phyloP scores from a whole-genome alignment of 2,888 invertebrate species.

The Germaria angustata region DNA sequence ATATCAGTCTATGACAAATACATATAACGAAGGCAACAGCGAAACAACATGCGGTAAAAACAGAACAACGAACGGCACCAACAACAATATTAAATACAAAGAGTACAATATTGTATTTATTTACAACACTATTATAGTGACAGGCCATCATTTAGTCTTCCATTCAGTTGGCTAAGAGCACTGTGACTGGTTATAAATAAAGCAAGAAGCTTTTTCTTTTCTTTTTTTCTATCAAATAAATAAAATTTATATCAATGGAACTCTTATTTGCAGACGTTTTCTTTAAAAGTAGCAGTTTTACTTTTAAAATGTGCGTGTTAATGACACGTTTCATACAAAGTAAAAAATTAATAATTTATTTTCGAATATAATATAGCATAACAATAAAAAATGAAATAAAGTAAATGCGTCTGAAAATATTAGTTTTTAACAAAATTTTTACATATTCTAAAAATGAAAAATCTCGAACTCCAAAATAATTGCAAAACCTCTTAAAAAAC shows the following conservation, averaged over 20 bases:
- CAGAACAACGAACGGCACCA: not conserved
- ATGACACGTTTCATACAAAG: too few species aligned
- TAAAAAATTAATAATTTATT: too few species aligned
- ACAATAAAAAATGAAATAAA: too few species aligned
- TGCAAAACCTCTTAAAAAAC: too few species aligned
- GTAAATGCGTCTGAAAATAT: too few species aligned
- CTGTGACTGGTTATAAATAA: constrained; percentile 41
- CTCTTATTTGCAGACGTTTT: not conserved
- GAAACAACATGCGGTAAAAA: not conserved
- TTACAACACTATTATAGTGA: constrained; percentile 57
- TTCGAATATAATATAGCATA: too few species aligned
- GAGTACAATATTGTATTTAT: constrained; percentile 58
- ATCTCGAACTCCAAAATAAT: too few species aligned
- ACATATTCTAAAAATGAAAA: too few species aligned
- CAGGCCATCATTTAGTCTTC: constrained; percentile 54
- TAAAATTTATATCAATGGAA: constrained; percentile 1
- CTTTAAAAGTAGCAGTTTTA: not conserved
- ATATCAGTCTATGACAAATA: constrained; percentile 58
- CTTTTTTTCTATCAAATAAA: not conserved
- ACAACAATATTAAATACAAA: constrained; percentile 10
- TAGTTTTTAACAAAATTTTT: too few species aligned
- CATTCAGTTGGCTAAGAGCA: constrained; percentile 32
- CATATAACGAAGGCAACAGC: constrained; percentile 26
- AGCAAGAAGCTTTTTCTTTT: not conserved
- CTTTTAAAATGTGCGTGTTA: too few species aligned